A percentile compares a stretch with the other conserved stretches of the same genome.
Conservation (phyloP, 2,113 vertebrate species). For the Erythrocebus patas region DNA sequence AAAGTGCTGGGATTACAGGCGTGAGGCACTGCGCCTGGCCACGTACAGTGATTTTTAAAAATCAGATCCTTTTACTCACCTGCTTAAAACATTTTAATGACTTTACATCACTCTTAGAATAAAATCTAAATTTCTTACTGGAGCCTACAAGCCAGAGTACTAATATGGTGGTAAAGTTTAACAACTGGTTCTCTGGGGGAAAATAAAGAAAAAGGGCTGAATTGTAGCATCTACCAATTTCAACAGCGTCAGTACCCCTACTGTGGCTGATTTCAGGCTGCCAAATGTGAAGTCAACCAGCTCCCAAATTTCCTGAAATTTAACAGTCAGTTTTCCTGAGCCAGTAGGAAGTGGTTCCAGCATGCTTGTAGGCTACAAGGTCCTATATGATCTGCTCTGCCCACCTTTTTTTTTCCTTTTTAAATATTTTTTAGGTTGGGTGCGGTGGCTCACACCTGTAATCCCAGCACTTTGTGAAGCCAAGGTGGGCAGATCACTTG, state of each 20-base stretch:
- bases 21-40: neutral
- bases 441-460: no score
- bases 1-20: neutral
- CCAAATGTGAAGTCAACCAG: neutral
- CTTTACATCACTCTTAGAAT: neutral
- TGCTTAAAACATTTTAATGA: constrained; percentile 17
- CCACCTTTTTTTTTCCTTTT: no score
- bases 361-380: neutral
- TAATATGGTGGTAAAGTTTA: constrained; percentile 18
- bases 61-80: neutral
- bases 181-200: neutral
- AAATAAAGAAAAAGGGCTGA: neutral
- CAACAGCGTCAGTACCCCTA: neutral
- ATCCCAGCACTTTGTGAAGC: no score
- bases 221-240: neutral
- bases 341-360: neutral
- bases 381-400: neutral
- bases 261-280: neutral
- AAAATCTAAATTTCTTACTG: constrained; percentile 7
- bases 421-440: no score
- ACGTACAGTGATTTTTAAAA: neutral
- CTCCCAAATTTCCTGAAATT: neutral
- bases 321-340: neutral
- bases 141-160: neutral
- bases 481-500: no score